A percentile compares a stretch with the other conserved stretches of the same genome.
These are phyloP conservation scores for Eucriotettix oculatus DNA, from an alignment of 2,888 invertebrate species.

Conservation along the genomic window DNA sequence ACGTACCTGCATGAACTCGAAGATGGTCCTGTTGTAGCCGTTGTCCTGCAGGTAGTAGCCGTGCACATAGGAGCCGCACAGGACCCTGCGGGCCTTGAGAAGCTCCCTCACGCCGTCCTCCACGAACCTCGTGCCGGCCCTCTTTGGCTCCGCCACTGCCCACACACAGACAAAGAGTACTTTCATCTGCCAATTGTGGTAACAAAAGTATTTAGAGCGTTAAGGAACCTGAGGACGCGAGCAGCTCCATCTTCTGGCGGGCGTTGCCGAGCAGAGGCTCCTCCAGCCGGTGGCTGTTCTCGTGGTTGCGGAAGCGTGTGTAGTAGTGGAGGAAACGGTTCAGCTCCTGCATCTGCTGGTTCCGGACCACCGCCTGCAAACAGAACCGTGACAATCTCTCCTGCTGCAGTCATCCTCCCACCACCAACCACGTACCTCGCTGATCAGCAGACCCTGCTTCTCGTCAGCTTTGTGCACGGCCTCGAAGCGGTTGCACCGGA, in stretches of 20 bases:
- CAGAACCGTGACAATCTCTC: neutral
- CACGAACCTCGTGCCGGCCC: constrained; percentile 31
- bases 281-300: constrained; percentile 44
- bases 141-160: neutral
- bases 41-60: constrained; percentile 47
- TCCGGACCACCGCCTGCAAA: constrained; percentile 34
- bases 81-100: constrained; percentile 39
- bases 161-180: too few relatives aligned
- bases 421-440: constrained; percentile 30
- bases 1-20: constrained; percentile 48
- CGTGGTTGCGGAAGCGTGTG: constrained; percentile 44
- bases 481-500: constrained; percentile 45
- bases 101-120: constrained; percentile 46
- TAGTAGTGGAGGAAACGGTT: constrained; percentile 49
- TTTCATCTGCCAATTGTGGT: too few relatives aligned
- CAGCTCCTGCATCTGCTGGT: constrained; percentile 39
- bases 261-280: constrained; percentile 39
- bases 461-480: constrained; percentile 45
- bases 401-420: too few relatives aligned
- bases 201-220: neutral
- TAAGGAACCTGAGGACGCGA: constrained; percentile 30
- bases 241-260: constrained; percentile 41
- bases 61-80: constrained; percentile 51
- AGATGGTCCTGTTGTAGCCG: constrained; percentile 46
- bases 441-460: constrained; percentile 35